A percentile compares a stretch with the other conserved stretches of the same genome.
Conservation (phyloP, 2,888 invertebrate genomes). For the Agrotis exclamationis region DNA sequence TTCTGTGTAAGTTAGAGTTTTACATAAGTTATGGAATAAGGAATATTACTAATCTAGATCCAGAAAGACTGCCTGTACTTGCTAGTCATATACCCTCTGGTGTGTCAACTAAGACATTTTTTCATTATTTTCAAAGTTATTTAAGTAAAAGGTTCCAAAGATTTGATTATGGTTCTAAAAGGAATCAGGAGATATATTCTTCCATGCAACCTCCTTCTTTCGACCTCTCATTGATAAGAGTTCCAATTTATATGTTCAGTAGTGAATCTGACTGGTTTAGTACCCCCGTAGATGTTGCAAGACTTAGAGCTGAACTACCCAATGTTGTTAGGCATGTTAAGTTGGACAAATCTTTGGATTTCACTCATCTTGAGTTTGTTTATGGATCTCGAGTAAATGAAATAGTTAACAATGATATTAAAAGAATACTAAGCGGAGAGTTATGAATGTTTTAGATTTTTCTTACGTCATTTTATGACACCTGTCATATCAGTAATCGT, state of each 20-base stretch:
- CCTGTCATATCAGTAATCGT: background rate
- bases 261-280: conserved; percentile 85
- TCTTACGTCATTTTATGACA: background rate
- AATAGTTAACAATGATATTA: conserved; percentile 78
- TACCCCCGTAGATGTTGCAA: conserved; percentile 74
- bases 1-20: conserved; percentile 80
- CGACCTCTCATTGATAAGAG: conserved; percentile 76
- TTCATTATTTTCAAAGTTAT: conserved; percentile 83
- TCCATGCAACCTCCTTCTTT: conserved; percentile 77
- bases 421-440: conserved; percentile 67
- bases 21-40: conserved; percentile 78
- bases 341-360: conserved; percentile 78
- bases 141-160: conserved; percentile 79
- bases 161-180: conserved; percentile 77
- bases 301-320: conserved; percentile 72
- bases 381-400: conserved; percentile 81
- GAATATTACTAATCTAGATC: conserved; percentile 75
- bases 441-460: conserved; percentile 5
- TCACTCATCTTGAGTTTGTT: conserved; percentile 84
- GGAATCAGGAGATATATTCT: conserved; percentile 74
- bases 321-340: conserved; percentile 73
- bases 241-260: conserved; percentile 77
- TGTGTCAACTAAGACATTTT: conserved; percentile 78
- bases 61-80: conserved; percentile 77
- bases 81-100: conserved; percentile 84